Base-by-base conservation (phyloP, 2,113 vertebrate species). In the Pygoscelis antarcticus region DNA sequence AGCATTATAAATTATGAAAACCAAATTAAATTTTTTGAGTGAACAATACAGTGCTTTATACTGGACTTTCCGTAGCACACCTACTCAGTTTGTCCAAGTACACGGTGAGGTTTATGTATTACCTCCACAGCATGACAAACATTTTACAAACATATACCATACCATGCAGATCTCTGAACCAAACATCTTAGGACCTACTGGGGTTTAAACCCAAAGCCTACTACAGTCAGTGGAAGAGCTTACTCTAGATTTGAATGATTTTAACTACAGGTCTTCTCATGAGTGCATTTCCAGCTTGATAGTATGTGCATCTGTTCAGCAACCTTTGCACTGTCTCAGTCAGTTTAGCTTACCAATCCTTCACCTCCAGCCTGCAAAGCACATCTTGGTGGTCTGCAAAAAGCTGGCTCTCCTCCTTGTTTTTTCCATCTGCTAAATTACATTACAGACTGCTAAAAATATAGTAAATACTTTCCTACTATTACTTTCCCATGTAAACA, bases 341-440 rank as follows among this genome's bases (percentile, higher is more conserved):
- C 29, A 84, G 68, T 70, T 95, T 36, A 86, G 22, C 26, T 79
- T 29, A 74, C 40, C 36, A 32, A 16, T 38, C 27, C 32, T 75
- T 57, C 71, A 68, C 72, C 71, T 89, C 47, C 25, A 52, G 65
- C 16, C 61, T 92, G 36, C 76, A 76, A 74, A 60, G 47, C 49
- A 65, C 55, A 62, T 42, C 60, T 3, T 87, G 85, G 61, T 85
- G 70, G 70, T 77, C 83, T 90, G 91, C 78, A 82, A 51, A 88
- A 81, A 91, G 55, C 70, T 93, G 77, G 70, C 92, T 91, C 69
- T 90, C 64, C 36, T 91, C 82, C 38, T 93, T 14, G 3, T 76
- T 94, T 91, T 92, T 81, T 69, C 91, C 79, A 90, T 85, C 84
- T 71, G 62, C 83, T 88, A 83, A 92, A 93, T 92, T 90, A 85